Base-by-base conservation (phyloP, 53 echinoderm and acorn worm species). In the Astropecten irregularis region DNA sequence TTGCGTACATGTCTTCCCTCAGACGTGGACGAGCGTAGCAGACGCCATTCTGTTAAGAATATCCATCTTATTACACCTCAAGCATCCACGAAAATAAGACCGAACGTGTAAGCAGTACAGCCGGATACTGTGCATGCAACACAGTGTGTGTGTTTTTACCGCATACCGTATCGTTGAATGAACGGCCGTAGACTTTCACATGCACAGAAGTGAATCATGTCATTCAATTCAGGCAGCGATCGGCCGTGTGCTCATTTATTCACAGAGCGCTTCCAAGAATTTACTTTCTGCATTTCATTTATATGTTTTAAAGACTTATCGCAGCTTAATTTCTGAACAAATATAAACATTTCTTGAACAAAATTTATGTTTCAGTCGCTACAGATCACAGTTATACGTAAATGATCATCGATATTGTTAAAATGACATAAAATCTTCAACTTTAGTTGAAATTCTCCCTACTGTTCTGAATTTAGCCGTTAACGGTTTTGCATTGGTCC, bases 401-500 rank as follows among this genome's bases (percentile, higher is more conserved):
- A n/a, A n/a, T n/a, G n/a, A n/a, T n/a, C n/a, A n/a, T n/a, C n/a
- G n/a, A n/a, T n/a, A n/a, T n/a, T n/a, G n/a, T n/a, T n/a, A n/a
- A n/a, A n/a, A n/a, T n/a, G n/a, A n/a, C n/a, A n/a, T n/a, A n/a
- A n/a, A n/a, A n/a, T n/a, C n/a, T n/a, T n/a, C n/a, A n/a, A n/a
- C n/a, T n/a, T 58, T 25, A 28, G 1, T 25, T n/a, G 19, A 0
- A 56, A 74, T 55, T 74, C 74, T 74, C 58, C 40, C 28, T 74
- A 57, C 74, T 34, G 22, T 16, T 22, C 15, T 51, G 21, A 28
- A 57, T 37, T 37, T 55, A 57, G 74, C 40, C 37, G 74, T 74
- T 74, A 74, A 74, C 57, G 37, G 74, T 74, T 49, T 74, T 4
- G 40, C 15, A 74, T 74, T 74, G 74, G 74, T 56, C 58, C 26